A percentile compares a stretch with the other conserved stretches of the same genome.
Conservation (phyloP, 1,140 invertebrate species). For the Cydia pomonella region DNA sequence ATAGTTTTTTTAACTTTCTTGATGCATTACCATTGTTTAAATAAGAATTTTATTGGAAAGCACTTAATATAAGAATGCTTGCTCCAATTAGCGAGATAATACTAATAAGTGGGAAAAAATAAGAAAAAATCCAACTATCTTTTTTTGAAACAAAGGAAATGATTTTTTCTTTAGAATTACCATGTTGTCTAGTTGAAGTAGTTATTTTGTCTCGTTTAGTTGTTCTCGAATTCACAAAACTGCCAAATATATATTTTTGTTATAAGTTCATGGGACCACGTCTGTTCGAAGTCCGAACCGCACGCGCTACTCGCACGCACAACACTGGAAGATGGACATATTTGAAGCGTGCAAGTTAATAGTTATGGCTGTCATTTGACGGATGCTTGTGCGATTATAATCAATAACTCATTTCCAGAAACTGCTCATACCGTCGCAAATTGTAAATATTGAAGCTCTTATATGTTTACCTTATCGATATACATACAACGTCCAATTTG, state of each 20-base stretch:
- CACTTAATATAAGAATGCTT: no score
- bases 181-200: no score
- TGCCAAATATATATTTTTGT: not conserved
- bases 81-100: no score
- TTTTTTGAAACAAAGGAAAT: no score
- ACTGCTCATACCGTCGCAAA: not conserved
- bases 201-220: no score
- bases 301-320: not conserved
- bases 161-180: no score
- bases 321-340: not conserved
- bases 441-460: slow-evolving; percentile 6
- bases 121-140: no score
- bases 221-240: not conserved
- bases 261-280: not conserved
- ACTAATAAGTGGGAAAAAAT: no score
- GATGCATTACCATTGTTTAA: no score
- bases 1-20: no score
- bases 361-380: slow-evolving; percentile 6
- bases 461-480: slow-evolving; percentile 4
- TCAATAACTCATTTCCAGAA: slow-evolving; percentile 16
- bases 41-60: no score
- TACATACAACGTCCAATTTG: slow-evolving; percentile 9
- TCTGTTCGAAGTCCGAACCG: not conserved
- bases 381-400: not conserved
- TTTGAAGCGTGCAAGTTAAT: not conserved